phyloP scores from a whole-genome alignment of 1,140 invertebrate genomes.

The Solen grandis region DNA sequence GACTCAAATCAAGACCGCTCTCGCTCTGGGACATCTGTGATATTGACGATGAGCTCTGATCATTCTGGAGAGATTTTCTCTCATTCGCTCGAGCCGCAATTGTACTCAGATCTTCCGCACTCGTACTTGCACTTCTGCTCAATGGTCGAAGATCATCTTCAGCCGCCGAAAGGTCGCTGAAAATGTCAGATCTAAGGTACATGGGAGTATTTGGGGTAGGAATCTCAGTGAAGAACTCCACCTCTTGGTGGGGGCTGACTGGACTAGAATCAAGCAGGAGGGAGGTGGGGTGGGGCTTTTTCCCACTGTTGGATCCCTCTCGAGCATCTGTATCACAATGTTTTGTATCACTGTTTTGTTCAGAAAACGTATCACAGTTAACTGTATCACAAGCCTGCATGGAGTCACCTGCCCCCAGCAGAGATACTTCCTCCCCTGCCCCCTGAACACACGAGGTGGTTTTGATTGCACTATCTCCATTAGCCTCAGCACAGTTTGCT shows the following conservation, averaged over 20 bases:
- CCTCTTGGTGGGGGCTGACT: not conserved
- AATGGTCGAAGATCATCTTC: slow-evolving; percentile 58
- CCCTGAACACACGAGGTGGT: no score
- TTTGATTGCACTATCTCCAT: no score
- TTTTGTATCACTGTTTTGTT: slow-evolving; percentile 3
- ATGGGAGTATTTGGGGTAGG: slow-evolving; percentile 67
- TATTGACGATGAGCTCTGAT: slow-evolving; percentile 19
- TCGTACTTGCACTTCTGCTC: slow-evolving; percentile 77
- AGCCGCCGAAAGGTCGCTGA: slow-evolving; percentile 57
- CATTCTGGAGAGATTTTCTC: slow-evolving; percentile 60
- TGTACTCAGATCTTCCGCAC: slow-evolving; percentile 75
- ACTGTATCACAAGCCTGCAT: no score
- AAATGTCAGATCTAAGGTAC: slow-evolving; percentile 61
- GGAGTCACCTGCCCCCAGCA: no score
- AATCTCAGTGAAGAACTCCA: slow-evolving; percentile 31
- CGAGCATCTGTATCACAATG: not conserved
- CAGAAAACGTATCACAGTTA: slow-evolving; percentile 25
- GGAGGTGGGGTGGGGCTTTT: not conserved
- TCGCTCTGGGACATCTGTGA: slow-evolving; percentile 62
- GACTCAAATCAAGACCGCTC: slow-evolving; percentile 61
- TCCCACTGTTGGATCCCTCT: slow-evolving; percentile 8
- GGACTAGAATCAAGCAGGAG: slow-evolving; percentile 18
- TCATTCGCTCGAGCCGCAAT: slow-evolving; percentile 61
- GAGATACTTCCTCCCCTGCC: no score
- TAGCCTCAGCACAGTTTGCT: no score